Conservation (phyloP, 2,113 vertebrate species). For the Panurus biarmicus region DNA sequence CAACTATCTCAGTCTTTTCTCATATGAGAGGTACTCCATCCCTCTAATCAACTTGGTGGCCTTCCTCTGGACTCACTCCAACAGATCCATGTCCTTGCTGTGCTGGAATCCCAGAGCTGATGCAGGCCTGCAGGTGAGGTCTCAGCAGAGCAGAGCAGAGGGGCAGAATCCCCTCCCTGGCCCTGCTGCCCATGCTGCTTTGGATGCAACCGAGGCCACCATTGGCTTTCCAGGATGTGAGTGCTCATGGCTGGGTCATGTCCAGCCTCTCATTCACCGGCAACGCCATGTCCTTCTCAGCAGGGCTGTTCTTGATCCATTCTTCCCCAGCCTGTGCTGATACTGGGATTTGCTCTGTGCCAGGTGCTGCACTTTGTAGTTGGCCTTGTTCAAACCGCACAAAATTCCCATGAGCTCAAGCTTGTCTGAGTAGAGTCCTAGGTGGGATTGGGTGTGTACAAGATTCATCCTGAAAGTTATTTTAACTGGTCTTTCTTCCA, state of each 20-base stretch:
- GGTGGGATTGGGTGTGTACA: not conserved
- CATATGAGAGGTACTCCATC: fast-evolving
- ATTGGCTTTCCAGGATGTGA: not conserved
- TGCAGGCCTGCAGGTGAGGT: not conserved
- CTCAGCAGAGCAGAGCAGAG: not conserved
- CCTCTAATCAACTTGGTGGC: fast-evolving
- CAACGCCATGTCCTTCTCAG: fast-evolving
- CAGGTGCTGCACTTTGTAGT: too few relatives aligned
- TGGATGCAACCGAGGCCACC: not conserved
- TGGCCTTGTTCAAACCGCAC: fast-evolving
- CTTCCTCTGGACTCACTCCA: fast-evolving
- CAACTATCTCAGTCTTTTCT: not conserved
- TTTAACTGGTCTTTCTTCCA: not conserved
- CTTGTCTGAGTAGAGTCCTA: not conserved
- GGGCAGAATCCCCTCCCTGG: not conserved
- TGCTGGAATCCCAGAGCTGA: not conserved
- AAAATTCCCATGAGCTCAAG: not conserved
- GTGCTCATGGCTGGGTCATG: not conserved
- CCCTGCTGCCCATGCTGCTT: not conserved
- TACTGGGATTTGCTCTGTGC: not conserved
- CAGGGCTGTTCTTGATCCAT: fast-evolving
- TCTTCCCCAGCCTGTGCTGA: not conserved
- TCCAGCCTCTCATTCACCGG: not conserved
- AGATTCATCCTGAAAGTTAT: not conserved
- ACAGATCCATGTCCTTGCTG: fast-evolving